These are phyloP conservation scores for Thecocarcelia acutangulata DNA, from an alignment of 2,888 invertebrate species.

Conservation along the genomic window DNA sequence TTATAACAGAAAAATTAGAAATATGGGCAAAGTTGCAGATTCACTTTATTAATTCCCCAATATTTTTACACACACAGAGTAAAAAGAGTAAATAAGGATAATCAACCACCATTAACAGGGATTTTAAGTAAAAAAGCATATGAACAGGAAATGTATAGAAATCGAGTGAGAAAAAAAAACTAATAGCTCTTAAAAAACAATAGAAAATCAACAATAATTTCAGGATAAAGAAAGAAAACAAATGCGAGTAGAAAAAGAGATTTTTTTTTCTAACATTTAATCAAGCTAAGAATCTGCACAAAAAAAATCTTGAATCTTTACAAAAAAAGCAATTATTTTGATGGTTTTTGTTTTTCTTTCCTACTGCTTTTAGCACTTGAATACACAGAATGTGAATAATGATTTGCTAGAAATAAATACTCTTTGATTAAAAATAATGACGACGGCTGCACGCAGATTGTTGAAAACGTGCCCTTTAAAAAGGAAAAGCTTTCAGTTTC, in stretches of 20 bases:
- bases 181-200: not conserved
- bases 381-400: slow-evolving; percentile 1
- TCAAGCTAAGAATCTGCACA: slow-evolving; percentile 7
- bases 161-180: not conserved
- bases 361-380: slow-evolving; percentile 12
- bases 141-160: not conserved
- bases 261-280: slow-evolving; percentile 19
- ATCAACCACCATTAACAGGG: slow-evolving; percentile 28
- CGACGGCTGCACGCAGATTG: not conserved
- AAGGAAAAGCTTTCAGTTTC: too few relatives aligned
- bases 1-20: too few relatives aligned
- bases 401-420: slow-evolving; percentile 5
- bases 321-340: slow-evolving; percentile 45
- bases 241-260: not conserved
- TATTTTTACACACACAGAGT: too few relatives aligned
- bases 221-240: not conserved
- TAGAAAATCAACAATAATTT: slow-evolving; percentile 21
- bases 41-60: not conserved
- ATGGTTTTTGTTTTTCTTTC: slow-evolving; percentile 14
- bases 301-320: not conserved
- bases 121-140: not conserved
- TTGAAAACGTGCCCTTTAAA: not conserved
- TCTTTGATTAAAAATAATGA: not conserved
- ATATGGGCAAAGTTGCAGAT: not conserved
- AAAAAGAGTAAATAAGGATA: not conserved